Evolutionary conservation across 2,797 vertebrate species (phyloP), one percentile per base, ranked within the genome.

Genomic region (Mus caroli): DNA sequence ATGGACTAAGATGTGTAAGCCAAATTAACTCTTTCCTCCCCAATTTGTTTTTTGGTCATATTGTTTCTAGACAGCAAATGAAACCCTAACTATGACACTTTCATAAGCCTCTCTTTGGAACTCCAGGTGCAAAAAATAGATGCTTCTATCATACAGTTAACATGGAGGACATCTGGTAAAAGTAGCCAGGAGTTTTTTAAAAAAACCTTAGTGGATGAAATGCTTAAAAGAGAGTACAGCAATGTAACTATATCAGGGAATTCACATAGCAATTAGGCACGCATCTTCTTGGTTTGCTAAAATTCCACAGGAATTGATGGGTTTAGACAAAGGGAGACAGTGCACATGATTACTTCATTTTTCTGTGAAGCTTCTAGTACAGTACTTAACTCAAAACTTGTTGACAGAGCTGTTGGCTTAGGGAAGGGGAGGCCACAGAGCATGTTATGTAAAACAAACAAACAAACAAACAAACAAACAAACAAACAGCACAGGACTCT

Each of bases 301-400:
- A 94, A 92, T 94, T 96, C 82, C 80, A 54, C 12, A 58, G 86
- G 43, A 91, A 60, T 43, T 60, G 43, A 97, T 95, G 69, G 83
- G 83, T 34, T 94, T 93, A 97, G 97, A 96, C 0, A 80, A 96
- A 96, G 93, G 95, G n/a, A 97, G 97, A 83, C 50, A 71, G 94
- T 69, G 15, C 67, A 88, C n/a, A 54, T 85, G 91, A 97, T 96
- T 95, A 96, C 97, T 75, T 0, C 0, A 3, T 92, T 97, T 97
- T 97, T 97, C 77, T 95, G 90, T 67, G 96, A 58, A 96, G 88
- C 60, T 97, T 97, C 89, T 91, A 58, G 87, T 96, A 91, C 40
- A 94, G 34, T 97, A 46, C 85, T 56, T 79, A 50, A 83, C 24
- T 95, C 88, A 97, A 87, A 96, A 50, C 91, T 89, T 95, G 1